phyloP scores from a whole-genome alignment of 2,113 vertebrate genomes.

The Xenopus laevis region DNA sequence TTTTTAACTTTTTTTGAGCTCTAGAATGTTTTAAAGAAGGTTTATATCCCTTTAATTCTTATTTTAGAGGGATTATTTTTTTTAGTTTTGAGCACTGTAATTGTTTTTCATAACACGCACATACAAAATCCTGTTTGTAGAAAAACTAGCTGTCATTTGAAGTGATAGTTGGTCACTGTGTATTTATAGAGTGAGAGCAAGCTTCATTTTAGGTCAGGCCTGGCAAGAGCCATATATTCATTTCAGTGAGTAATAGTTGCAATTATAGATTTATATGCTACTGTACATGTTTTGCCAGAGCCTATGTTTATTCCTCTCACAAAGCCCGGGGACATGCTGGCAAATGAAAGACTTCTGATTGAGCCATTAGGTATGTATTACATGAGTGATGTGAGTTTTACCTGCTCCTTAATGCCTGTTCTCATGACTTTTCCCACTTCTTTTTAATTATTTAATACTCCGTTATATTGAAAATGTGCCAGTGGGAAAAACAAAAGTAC shows the following conservation, averaged over 20 bases:
- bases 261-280: slow-evolving; percentile 45
- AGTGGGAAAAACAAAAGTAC: not conserved
- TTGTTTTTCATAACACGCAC: no score
- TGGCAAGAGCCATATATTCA: slow-evolving; percentile 27
- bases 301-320: slow-evolving; percentile 31
- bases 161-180: slow-evolving; percentile 26
- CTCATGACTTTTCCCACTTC: not conserved
- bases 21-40: no score
- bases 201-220: slow-evolving; percentile 11
- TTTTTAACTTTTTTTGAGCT: no score
- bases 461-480: slow-evolving; percentile 21
- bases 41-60: no score
- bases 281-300: slow-evolving; percentile 22
- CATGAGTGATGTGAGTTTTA: slow-evolving; percentile 35
- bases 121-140: no score
- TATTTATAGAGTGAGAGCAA: slow-evolving; percentile 33
- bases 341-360: slow-evolving; percentile 36
- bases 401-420: slow-evolving; percentile 33
- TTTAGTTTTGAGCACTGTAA: no score
- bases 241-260: slow-evolving; percentile 45
- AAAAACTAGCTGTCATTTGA: slow-evolving; percentile 1
- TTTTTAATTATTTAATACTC: slow-evolving; percentile 44
- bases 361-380: slow-evolving; percentile 31
- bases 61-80: no score
- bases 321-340: slow-evolving; percentile 36